phyloP scores from a whole-genome alignment of 2,797 vertebrate species.

The Parotocinclus haroldoi region DNA sequence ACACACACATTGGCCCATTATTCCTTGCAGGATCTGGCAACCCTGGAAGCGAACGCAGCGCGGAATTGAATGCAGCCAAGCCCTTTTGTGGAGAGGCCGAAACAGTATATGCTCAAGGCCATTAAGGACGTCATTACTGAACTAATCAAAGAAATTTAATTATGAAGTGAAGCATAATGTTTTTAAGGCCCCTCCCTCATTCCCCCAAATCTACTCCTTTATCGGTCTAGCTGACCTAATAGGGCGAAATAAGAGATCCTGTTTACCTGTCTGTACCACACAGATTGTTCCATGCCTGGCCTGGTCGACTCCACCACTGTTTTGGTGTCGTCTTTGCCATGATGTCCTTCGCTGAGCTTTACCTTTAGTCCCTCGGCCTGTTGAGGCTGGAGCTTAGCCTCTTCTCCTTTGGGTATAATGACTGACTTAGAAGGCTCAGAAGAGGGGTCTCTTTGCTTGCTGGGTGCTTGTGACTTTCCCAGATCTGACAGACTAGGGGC shows the following conservation, averaged over 20 bases:
- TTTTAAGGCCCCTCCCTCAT: too few relatives aligned
- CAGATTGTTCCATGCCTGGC: conserved; percentile 80
- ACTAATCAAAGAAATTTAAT: too few relatives aligned
- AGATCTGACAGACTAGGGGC: conserved; percentile 88
- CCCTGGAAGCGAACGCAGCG: too few relatives aligned
- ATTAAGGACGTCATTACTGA: too few relatives aligned
- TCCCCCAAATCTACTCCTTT: too few relatives aligned
- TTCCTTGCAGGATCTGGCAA: too few relatives aligned
- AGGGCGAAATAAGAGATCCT: conserved; percentile 18
- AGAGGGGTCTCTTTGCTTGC: conserved; percentile 84
- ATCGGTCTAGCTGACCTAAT: too few relatives aligned
- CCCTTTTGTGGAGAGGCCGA: too few relatives aligned
- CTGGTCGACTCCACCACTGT: conserved; percentile 73
- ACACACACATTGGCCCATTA: too few relatives aligned
- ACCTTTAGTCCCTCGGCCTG: conserved; percentile 88
- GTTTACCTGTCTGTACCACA: conserved; percentile 96
- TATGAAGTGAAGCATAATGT: too few relatives aligned
- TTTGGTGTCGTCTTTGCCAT: conserved; percentile 90
- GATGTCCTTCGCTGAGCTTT: conserved; percentile 87
- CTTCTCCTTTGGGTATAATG: conserved; percentile 88
- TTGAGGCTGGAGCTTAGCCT: conserved; percentile 81
- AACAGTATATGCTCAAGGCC: too few relatives aligned
- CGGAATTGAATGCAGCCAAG: too few relatives aligned
- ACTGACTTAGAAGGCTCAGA: conserved; percentile 84
- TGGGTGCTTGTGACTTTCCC: conserved; percentile 80